Evolutionary conservation across 2,888 invertebrate genomes (phyloP), one percentile per base, ranked within the genome.

Genomic region (Neoaliturus tenellus): DNA sequence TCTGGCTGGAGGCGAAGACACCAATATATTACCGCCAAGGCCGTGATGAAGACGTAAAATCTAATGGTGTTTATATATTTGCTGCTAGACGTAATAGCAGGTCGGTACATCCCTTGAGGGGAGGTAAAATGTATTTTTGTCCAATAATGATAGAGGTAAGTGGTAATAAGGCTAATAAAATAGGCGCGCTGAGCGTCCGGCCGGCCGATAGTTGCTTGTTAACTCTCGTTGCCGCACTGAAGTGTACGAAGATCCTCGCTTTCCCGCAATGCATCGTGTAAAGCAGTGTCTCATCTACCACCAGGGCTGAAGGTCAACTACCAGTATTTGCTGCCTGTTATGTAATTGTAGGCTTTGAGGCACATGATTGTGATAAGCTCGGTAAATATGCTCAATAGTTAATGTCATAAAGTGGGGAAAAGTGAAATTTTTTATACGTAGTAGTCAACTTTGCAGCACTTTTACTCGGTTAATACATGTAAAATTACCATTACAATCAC

Each of bases 31-130:
- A 4, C 3, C 20, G 51, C 20, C 62, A 62, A 62, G 62, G 62
- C 25, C 62, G 75, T 78, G 78, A 78, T 78, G 10, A 48, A 78
- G 78, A 78, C 55, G 48, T 78, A 78, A 78, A 78, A 55, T 51
- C 31, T 78, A 48, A 78, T 55, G 33, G 55, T 78, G 78, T 78
- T 78, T 78, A 55, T 78, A 55, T 33, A 55, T 55, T 55, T 78
- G 33, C 78, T 51, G 31, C 78, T 25, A 35, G 75, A 10, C 44
- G 48, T 75, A 75, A 75, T 35, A 28, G 78, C 17, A 35, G 20
- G 78, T 35, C 28, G 78, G 31, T 10, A 78, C 31, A 35, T 33
- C 44, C 78, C 55, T 31, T 51, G 78, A 51, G 78, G 31, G 78
- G 28, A 33, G 78, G 20, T 51, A 55, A 51, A 78, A 28, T 78